phyloP scores from a whole-genome alignment of 2,888 invertebrate genomes.

The Calameuta pallipes region DNA sequence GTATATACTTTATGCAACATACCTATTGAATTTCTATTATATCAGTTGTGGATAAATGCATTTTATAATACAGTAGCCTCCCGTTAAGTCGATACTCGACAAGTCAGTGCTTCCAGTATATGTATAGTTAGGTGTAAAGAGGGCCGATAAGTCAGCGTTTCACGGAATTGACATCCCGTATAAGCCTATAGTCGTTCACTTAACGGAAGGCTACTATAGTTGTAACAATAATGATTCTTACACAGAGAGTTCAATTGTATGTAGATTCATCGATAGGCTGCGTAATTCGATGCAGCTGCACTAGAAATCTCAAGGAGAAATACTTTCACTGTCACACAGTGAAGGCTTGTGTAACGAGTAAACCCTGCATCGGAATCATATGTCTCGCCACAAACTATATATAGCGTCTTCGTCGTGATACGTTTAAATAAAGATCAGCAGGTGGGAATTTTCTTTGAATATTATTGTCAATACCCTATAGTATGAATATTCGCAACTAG shows the following conservation, averaged over 20 bases:
- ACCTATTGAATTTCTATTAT: background rate
- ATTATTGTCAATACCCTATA: too few species aligned
- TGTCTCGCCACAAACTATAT: background rate
- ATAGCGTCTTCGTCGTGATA: background rate
- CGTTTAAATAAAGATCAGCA: background rate
- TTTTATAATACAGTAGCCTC: background rate
- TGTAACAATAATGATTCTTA: background rate
- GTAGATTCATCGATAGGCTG: background rate
- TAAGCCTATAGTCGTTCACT: background rate
- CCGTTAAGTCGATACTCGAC: background rate
- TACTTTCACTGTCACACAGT: constrained; percentile 61
- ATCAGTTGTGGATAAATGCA: background rate
- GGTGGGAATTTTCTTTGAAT: background rate
- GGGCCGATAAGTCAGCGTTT: background rate
- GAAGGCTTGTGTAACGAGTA: constrained; percentile 39
- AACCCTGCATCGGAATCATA: background rate
- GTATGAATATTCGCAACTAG: background rate
- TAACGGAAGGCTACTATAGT: background rate
- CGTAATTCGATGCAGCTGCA: constrained; percentile 34
- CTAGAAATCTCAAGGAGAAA: constrained; percentile 58
- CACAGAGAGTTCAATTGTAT: constrained; percentile 27
- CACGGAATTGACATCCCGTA: background rate
- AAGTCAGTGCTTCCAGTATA: background rate
- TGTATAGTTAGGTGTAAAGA: too few species aligned
- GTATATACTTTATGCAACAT: background rate